Evolutionary conservation across 2,888 invertebrate species (phyloP).

Genomic region (Drosophila peninsularis): DNA sequence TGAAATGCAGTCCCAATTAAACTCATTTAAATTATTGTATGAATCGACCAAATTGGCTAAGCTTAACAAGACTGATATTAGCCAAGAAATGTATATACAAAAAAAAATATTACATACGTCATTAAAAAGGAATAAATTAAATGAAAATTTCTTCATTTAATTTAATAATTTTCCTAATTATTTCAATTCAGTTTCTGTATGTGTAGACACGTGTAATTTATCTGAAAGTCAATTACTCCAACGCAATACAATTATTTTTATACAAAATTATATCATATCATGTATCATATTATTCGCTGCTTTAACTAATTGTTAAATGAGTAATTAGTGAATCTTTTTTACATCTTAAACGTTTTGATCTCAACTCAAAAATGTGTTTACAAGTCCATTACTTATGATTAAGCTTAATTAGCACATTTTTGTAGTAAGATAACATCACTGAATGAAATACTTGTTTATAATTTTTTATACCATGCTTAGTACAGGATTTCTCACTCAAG

Average conservation of each 20-base stretch:
- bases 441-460: slow-evolving; percentile 6
- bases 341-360: slow-evolving; percentile 6
- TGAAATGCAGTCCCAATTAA: neutral
- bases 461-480: slow-evolving; percentile 1
- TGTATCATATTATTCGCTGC: neutral
- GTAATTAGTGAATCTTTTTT: slow-evolving; percentile 6
- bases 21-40: no score
- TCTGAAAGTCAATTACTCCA: neutral
- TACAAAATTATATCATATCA: neutral
- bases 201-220: neutral
- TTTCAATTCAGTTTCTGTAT: neutral
- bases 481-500: neutral
- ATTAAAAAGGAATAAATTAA: no score
- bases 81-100: no score
- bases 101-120: no score
- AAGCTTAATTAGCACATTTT: neutral
- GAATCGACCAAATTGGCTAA: neutral
- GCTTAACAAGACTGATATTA: neutral
- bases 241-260: neutral
- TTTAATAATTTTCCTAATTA: no score
- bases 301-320: slow-evolving; percentile 4
- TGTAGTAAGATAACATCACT: neutral
- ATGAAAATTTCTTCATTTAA: no score
- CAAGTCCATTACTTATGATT: neutral
- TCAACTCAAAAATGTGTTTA: slow-evolving; percentile 3